phyloP scores from a whole-genome alignment of 2,888 invertebrate genomes.

The Endotricha flammealis region DNA sequence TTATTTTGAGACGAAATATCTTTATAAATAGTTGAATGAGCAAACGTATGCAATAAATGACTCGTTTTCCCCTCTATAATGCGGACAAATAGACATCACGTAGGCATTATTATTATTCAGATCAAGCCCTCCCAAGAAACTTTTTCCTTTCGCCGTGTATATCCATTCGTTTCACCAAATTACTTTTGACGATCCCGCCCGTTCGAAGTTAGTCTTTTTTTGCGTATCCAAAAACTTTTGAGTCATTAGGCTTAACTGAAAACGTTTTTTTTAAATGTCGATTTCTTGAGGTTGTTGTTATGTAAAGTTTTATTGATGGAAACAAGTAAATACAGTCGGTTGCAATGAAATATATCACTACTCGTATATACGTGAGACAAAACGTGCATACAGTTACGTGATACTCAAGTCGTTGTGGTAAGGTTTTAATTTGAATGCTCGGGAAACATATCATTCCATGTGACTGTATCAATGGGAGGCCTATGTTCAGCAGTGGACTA shows the following conservation, averaged over 20 bases:
- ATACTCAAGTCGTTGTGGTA: too few relatives aligned
- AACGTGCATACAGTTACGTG: too few relatives aligned
- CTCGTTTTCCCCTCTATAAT: slow-evolving; percentile 16
- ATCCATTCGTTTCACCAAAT: slow-evolving; percentile 31
- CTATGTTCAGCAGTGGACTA: too few relatives aligned
- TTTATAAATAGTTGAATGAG: slow-evolving; percentile 6
- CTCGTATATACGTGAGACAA: too few relatives aligned
- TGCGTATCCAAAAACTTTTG: slow-evolving; percentile 32
- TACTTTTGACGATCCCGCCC: slow-evolving; percentile 36
- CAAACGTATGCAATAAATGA: slow-evolving; percentile 13
- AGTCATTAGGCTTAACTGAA: slow-evolving; percentile 32
- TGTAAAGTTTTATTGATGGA: too few relatives aligned
- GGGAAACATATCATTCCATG: too few relatives aligned
- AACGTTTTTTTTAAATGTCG: slow-evolving; percentile 22
- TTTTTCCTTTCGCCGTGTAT: slow-evolving; percentile 34
- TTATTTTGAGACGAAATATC: not conserved
- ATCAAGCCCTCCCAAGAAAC: slow-evolving; percentile 24
- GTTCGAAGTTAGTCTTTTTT: slow-evolving; percentile 34
- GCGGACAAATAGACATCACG: slow-evolving; percentile 27
- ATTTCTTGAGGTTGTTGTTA: slow-evolving; percentile 16
- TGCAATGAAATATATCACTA: too few relatives aligned
- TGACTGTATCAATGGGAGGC: too few relatives aligned
- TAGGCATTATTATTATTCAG: slow-evolving; percentile 36
- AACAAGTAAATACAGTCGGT: too few relatives aligned
- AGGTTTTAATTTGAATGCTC: too few relatives aligned